Evolutionary conservation across 2,888 invertebrate genomes (phyloP).

Genomic region (Chirona hameri): DNA sequence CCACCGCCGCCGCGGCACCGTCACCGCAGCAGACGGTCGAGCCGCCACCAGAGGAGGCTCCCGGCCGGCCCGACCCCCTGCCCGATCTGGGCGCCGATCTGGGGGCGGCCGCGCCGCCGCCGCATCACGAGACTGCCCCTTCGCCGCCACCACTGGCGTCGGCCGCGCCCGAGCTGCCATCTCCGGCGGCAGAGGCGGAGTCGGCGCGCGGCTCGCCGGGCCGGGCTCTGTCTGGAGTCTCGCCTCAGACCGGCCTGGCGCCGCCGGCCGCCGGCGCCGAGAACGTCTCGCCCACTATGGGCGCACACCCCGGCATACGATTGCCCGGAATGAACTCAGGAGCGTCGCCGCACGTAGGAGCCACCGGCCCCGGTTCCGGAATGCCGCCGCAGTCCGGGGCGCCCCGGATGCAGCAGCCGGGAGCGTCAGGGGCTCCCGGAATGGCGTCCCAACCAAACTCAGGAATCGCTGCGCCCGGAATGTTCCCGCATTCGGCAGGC

Average conservation of each 20-base stretch:
- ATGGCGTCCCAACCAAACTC: no score
- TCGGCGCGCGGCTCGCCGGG: background rate
- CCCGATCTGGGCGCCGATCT: background rate
- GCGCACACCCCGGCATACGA: background rate
- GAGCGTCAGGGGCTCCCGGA: background rate
- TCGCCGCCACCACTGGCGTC: background rate
- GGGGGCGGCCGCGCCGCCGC: background rate
- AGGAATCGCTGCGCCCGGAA: no score
- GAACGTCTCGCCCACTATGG: background rate
- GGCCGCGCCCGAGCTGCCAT: background rate
- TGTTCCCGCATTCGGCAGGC: no score
- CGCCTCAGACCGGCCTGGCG: background rate
- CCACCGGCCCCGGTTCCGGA: no score
- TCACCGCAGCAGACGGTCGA: background rate
- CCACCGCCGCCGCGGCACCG: background rate
- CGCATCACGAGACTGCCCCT: background rate
- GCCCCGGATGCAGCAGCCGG: background rate
- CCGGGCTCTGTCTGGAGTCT: background rate
- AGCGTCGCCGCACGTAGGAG: no score
- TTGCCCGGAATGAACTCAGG: background rate
- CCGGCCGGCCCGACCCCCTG: conserved; percentile 7
- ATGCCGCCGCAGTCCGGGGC: background rate
- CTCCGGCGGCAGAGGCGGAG: background rate
- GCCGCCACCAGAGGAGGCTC: conserved; percentile 45
- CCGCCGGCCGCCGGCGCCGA: background rate